Percentiles rank a stretch among this genome's conserved stretches.
Evolutionary conservation across 2,888 invertebrate species (phyloP).

Genomic region (Belgica antarctica): DNA sequence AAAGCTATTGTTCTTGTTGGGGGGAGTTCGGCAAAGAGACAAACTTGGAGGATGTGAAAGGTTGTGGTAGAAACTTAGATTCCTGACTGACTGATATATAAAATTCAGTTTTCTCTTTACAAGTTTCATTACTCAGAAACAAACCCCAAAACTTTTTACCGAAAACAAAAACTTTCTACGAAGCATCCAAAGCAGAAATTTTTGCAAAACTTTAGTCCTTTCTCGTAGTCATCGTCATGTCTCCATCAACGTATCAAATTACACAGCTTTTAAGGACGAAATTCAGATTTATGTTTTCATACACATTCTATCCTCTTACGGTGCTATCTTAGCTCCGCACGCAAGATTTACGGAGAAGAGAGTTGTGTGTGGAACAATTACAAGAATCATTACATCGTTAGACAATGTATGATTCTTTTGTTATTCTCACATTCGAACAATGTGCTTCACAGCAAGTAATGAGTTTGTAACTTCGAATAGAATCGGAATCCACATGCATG

Average conservation of each 20-base stretch:
- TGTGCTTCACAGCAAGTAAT: neutral
- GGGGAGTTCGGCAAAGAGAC: too few species aligned
- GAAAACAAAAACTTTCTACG: too few species aligned
- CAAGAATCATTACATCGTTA: slow-evolving; percentile 41
- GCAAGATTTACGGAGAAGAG: slow-evolving; percentile 3
- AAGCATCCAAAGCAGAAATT: slow-evolving; percentile 4
- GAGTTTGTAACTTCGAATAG: slow-evolving; percentile 18
- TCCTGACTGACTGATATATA: too few species aligned
- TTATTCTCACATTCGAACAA: neutral
- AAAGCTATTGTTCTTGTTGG: too few species aligned
- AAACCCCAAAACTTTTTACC: neutral
- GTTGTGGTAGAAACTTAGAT: too few species aligned
- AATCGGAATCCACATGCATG: too few species aligned
- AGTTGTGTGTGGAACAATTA: slow-evolving; percentile 36
- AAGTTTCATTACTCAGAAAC: too few species aligned
- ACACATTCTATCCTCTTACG: slow-evolving; percentile 1
- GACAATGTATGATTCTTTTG: neutral
- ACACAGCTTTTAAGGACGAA: neutral
- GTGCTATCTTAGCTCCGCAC: neutral
- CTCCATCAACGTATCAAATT: slow-evolving; percentile 13
- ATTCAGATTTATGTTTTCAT: slow-evolving; percentile 8
- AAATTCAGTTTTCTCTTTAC: too few species aligned
- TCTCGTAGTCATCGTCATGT: neutral
- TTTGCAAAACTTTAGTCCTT: slow-evolving; percentile 7
- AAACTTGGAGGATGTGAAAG: too few species aligned